Evolutionary conservation across 2,797 vertebrate species (phyloP).

Genomic region (Sebastes matsubarae): DNA sequence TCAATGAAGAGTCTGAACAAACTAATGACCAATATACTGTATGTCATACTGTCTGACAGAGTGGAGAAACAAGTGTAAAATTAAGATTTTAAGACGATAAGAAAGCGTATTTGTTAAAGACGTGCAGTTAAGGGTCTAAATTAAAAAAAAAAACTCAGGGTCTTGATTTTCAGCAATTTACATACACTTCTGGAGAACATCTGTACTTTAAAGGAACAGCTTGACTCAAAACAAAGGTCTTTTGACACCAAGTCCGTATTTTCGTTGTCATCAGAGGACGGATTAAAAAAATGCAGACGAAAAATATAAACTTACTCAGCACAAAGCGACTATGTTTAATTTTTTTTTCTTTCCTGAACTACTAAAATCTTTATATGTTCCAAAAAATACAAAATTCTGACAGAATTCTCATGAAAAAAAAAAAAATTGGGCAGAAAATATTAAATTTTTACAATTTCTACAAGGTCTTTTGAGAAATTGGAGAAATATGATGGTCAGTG

Average conservation of each 20-base stretch:
- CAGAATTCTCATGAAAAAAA: too few relatives aligned
- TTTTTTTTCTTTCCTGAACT: neutral
- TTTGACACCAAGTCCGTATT: too few relatives aligned
- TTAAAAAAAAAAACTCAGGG: neutral
- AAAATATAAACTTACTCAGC: neutral
- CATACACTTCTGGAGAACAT: too few relatives aligned
- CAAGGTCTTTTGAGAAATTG: neutral
- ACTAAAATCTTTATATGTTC: neutral
- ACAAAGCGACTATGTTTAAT: neutral
- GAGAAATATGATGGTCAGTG: neutral
- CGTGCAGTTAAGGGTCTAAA: neutral
- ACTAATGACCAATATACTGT: too few relatives aligned
- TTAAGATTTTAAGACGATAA: neutral
- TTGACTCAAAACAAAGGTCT: neutral
- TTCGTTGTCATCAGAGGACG: too few relatives aligned
- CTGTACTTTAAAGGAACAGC: neutral
- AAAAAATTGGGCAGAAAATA: too few relatives aligned
- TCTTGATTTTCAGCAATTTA: too few relatives aligned
- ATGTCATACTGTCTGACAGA: too few relatives aligned
- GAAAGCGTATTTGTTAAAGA: neutral
- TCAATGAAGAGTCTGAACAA: too few relatives aligned
- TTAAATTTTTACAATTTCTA: too few relatives aligned
- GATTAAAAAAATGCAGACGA: too few relatives aligned
- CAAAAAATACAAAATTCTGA: neutral
- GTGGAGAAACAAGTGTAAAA: neutral